Conservation (phyloP, 2,113 vertebrate species). For the Protobothrops flavoviridis region DNA sequence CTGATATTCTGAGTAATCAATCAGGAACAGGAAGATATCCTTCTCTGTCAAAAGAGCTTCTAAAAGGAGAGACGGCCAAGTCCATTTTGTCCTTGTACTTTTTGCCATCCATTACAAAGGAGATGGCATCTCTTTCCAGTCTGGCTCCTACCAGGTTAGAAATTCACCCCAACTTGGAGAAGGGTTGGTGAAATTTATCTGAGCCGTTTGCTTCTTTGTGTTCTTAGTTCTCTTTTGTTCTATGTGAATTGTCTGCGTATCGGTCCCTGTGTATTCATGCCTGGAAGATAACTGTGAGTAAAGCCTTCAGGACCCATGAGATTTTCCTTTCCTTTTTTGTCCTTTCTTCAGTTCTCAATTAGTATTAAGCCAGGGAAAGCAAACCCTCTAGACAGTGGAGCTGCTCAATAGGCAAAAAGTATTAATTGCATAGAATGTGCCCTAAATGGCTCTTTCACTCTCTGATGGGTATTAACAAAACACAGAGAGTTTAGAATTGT, state of each 20-base stretch:
- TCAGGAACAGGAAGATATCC: background rate
- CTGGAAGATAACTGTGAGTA: background rate
- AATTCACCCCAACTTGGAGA: background rate
- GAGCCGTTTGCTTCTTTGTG: background rate
- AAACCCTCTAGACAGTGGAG: background rate
- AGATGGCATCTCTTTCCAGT: background rate
- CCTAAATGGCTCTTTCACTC: background rate
- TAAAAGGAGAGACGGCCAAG: background rate
- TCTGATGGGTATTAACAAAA: background rate
- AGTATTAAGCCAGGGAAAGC: background rate
- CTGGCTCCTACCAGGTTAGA: background rate
- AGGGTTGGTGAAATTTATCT: background rate
- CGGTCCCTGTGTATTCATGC: background rate
- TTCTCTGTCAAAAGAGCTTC: background rate
- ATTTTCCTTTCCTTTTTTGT: background rate
- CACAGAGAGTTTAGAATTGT: background rate
- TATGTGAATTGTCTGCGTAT: background rate
- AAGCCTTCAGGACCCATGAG: background rate
- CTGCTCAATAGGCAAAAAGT: background rate
- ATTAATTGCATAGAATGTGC: background rate
- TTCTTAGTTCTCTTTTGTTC: background rate
- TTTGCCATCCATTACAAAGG: background rate
- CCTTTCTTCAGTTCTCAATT: background rate
- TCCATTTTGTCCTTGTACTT: background rate
- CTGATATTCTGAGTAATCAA: background rate